Percentiles rank a stretch among this genome's conserved stretches.
phyloP scores from a whole-genome alignment of 2,113 vertebrate genomes.

The Neopipo cinnamomea region DNA sequence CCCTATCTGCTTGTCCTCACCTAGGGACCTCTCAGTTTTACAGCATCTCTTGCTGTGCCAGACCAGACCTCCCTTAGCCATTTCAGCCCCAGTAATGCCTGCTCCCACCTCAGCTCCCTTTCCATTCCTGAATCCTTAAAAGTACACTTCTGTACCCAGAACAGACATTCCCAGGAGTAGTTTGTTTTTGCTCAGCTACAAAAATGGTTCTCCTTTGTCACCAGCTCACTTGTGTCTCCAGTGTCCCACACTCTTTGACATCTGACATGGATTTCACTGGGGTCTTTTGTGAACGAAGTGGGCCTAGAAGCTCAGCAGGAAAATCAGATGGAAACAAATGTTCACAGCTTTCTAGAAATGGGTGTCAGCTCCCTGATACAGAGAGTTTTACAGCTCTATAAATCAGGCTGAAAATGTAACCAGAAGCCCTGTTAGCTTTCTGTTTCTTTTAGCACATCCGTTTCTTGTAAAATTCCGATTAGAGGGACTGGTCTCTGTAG shows the following conservation, averaged over 20 bases:
- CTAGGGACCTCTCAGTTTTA: not conserved
- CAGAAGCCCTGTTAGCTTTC: conserved; percentile 66
- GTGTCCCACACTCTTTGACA: not conserved
- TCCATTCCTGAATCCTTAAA: not conserved
- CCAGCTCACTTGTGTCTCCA: not conserved
- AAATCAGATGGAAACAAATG: conserved; percentile 57
- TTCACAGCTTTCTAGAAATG: conserved; percentile 66
- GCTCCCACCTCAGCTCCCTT: not conserved
- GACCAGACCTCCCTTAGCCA: not conserved
- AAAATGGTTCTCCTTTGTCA: not conserved
- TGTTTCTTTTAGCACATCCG: conserved; percentile 73
- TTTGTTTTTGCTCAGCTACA: not conserved
- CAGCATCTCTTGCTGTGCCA: not conserved
- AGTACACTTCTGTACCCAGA: not conserved
- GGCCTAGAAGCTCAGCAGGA: conserved; percentile 25
- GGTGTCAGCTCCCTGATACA: conserved; percentile 66
- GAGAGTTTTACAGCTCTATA: conserved; percentile 69
- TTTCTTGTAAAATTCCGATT: conserved; percentile 73
- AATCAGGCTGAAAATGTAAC: conserved; percentile 71
- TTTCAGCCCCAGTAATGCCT: not conserved
- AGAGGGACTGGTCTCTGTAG: conserved; percentile 64
- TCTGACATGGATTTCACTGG: not conserved
- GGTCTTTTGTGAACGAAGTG: not conserved
- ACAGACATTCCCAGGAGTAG: not conserved
- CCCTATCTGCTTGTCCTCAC: not conserved